Percentiles rank a stretch among this genome's conserved stretches.
Conservation (phyloP, 2,797 vertebrate species). For the Lemur catta region DNA sequence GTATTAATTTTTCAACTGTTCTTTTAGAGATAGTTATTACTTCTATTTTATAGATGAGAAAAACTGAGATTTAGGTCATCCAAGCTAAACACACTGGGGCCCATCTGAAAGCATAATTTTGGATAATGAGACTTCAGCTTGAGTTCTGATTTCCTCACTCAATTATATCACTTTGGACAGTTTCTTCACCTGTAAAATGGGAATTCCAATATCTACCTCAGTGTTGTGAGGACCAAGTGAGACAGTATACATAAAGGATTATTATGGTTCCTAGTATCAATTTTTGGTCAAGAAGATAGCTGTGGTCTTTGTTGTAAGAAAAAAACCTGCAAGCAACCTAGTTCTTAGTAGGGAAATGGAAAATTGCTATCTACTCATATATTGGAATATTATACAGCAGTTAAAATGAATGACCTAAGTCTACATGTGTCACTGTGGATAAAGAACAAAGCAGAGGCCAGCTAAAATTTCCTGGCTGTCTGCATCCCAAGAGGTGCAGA, state of each 20-base stretch:
- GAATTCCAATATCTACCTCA: background rate
- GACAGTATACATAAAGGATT: background rate
- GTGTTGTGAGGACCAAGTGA: background rate
- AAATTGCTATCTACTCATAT: background rate
- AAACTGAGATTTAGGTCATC: background rate
- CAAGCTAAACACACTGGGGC: background rate
- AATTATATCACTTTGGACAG: background rate
- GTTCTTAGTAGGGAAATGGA: background rate
- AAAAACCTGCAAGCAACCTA: background rate
- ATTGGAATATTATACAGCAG: background rate
- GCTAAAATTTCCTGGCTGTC: background rate
- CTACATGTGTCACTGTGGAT: background rate
- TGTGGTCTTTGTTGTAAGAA: background rate
- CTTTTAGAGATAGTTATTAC: background rate
- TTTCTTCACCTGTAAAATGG: constrained; percentile 12
- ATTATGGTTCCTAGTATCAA: background rate
- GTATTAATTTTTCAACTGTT: background rate
- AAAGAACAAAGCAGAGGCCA: background rate
- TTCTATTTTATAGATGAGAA: background rate
- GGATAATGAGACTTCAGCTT: background rate
- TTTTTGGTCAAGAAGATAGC: background rate
- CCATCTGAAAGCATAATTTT: background rate
- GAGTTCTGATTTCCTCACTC: background rate
- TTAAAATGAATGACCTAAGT: background rate
- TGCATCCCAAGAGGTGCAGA: background rate